Percentiles rank a stretch among this genome's conserved stretches.
phyloP scores from a whole-genome alignment of 2,113 vertebrate genomes.

The Phocoena sinus region DNA sequence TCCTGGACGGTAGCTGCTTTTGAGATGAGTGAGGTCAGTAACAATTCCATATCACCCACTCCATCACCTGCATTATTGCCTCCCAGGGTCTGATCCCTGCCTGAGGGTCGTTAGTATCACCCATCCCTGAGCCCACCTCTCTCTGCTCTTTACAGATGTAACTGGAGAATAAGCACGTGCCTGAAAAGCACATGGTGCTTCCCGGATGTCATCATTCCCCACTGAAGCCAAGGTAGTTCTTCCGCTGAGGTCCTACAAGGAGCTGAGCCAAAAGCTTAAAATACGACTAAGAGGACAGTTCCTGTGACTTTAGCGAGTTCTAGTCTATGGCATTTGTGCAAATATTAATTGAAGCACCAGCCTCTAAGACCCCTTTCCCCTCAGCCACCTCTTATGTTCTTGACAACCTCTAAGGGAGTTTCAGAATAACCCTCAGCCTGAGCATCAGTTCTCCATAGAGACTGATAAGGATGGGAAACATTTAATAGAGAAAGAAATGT shows the following conservation, averaged over 20 bases:
- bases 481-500: background rate
- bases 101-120: background rate
- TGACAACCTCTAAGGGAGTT: background rate
- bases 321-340: background rate
- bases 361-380: background rate
- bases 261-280: background rate
- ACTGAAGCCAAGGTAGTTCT: background rate
- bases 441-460: background rate
- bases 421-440: background rate
- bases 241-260: background rate
- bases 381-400: background rate
- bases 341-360: background rate
- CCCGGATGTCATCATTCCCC: background rate
- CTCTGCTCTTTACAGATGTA: background rate
- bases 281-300: background rate
- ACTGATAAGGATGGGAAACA: background rate
- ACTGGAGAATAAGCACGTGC: rapidly evolving
- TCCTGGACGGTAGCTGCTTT: slow-evolving; percentile 13
- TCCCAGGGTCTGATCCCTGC: background rate
- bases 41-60: background rate
- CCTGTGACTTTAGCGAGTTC: background rate
- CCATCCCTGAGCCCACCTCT: background rate
- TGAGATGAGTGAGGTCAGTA: background rate
- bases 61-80: background rate
- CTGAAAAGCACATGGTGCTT: background rate